Evolutionary conservation across 2,888 invertebrate genomes (phyloP).

Genomic region (Mycalesis mineus): DNA sequence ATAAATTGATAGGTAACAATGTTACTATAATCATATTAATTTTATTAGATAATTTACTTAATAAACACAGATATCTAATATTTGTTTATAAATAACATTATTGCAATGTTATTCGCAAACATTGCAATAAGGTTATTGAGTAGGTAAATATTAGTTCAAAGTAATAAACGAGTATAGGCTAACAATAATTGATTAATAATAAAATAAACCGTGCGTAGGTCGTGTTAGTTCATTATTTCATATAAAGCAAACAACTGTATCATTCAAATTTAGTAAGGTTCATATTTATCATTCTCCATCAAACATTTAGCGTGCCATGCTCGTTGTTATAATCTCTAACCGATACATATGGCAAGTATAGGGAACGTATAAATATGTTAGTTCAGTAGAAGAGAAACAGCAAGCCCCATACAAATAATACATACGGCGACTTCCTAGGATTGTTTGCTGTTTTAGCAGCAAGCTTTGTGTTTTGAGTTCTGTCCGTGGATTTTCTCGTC

Average conservation of each 20-base stretch:
- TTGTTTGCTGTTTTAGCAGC: slow-evolving; percentile 50
- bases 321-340: slow-evolving; percentile 6
- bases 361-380: slow-evolving; percentile 12
- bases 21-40: no score
- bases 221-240: not conserved
- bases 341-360: not conserved
- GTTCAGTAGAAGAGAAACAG: slow-evolving; percentile 21
- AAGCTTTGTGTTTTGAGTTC: slow-evolving; percentile 43
- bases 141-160: not conserved
- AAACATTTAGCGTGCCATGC: slow-evolving; percentile 18
- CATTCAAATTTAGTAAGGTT: not conserved
- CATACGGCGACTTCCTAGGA: slow-evolving; percentile 50
- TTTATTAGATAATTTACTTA: no score
- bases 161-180: no score
- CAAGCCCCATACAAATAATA: slow-evolving; percentile 32
- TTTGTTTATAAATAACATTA: no score
- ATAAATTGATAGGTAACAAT: no score
- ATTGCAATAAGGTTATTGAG: not conserved
- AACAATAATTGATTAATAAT: no score
- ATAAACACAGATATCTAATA: no score
- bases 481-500: slow-evolving; percentile 49
- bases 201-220: not conserved
- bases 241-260: not conserved
- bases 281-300: no score
- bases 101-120: no score